phyloP scores from a whole-genome alignment of 2,797 vertebrate genomes.

The Coregonus sp. region DNA sequence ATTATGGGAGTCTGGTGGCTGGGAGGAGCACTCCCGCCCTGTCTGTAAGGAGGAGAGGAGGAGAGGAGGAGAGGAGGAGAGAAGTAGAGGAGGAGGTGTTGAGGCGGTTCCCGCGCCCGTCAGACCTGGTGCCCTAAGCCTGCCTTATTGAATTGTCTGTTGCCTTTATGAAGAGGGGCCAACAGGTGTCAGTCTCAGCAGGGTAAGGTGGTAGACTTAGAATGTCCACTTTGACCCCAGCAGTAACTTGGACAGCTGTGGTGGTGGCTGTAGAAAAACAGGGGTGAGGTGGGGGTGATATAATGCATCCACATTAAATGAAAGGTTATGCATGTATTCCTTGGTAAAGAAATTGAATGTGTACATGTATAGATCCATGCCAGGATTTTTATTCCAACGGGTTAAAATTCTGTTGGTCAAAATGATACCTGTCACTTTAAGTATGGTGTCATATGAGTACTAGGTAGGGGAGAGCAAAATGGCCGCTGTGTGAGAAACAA shows the following conservation, averaged over 20 bases:
- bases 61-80: neutral
- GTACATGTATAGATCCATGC: neutral
- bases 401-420: no score
- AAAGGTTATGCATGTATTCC: neutral
- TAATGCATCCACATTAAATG: neutral
- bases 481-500: neutral
- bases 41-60: slow-evolving; percentile 7
- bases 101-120: slow-evolving; percentile 23
- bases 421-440: neutral
- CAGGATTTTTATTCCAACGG: neutral
- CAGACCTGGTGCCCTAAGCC: slow-evolving; percentile 61
- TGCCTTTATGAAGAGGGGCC: slow-evolving; percentile 61
- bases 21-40: slow-evolving; percentile 18
- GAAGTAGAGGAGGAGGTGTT: slow-evolving; percentile 9
- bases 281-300: slow-evolving; percentile 17
- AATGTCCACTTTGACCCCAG: slow-evolving; percentile 70
- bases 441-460: neutral
- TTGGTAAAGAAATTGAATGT: neutral
- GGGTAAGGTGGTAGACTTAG: slow-evolving; percentile 48
- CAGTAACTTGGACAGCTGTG: slow-evolving; percentile 68
- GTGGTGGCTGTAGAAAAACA: slow-evolving; percentile 36
- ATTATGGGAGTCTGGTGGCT: slow-evolving; percentile 35
- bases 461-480: neutral
- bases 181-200: slow-evolving; percentile 68
- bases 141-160: slow-evolving; percentile 73